These are phyloP conservation scores for Enteromius unitaeniatus DNA, from an alignment of 2,797 vertebrate species.

Conservation along the genomic window DNA sequence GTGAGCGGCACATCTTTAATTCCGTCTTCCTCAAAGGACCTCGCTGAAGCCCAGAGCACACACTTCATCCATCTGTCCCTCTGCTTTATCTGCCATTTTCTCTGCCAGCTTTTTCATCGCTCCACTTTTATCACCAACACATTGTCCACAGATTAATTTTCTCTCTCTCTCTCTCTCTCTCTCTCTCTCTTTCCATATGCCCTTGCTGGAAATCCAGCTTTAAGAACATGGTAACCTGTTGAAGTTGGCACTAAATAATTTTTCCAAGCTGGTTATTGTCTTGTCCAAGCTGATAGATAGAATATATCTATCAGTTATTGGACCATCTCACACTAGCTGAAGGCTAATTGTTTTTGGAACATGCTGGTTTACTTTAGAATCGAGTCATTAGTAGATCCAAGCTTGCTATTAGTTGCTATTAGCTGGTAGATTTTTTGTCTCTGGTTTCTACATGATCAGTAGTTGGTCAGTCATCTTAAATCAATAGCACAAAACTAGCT, in stretches of 20 bases:
- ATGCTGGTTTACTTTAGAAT: neutral
- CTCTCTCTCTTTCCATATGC: neutral
- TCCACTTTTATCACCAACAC: neutral
- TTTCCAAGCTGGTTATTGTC: neutral
- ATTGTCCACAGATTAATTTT: conserved; percentile 13
- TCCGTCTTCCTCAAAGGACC: neutral
- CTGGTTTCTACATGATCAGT: neutral
- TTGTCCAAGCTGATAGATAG: neutral
- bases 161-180: neutral
- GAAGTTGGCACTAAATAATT: neutral
- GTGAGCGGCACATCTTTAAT: conserved; percentile 19
- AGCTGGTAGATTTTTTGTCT: neutral
- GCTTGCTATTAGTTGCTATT: neutral
- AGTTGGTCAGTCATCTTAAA: neutral
- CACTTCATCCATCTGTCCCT: conserved; percentile 36
- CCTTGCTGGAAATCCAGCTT: neutral
- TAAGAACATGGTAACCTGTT: neutral
- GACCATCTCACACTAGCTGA: neutral
- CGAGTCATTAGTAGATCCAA: neutral
- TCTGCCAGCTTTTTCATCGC: conserved; percentile 17
- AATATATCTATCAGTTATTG: too few relatives aligned
- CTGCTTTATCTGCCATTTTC: conserved; percentile 14
- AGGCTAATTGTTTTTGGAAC: neutral
- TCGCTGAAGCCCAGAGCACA: neutral
- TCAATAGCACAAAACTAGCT: neutral